These are phyloP conservation scores for Hylaeus anthracinus DNA, from an alignment of 1,140 invertebrate species.

Conservation along the genomic window DNA sequence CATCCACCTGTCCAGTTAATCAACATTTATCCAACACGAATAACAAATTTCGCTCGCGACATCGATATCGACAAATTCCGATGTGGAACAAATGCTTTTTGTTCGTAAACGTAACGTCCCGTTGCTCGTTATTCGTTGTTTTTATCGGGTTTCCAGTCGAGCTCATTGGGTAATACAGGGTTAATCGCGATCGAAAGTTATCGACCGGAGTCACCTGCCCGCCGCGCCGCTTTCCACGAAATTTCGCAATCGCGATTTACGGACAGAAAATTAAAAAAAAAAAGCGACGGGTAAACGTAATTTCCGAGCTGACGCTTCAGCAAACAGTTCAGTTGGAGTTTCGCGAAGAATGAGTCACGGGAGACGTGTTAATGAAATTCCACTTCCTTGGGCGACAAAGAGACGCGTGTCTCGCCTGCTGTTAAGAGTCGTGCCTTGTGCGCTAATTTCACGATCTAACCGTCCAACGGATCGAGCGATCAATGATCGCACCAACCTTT, in stretches of 20 bases:
- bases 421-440: conserved; percentile 49
- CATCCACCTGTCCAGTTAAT: no score
- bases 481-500: background rate
- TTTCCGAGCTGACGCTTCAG: no score
- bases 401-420: conserved; percentile 43
- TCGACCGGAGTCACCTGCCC: background rate
- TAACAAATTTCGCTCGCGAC: no score
- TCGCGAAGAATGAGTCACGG: conserved; percentile 51
- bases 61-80: no score
- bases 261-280: no score
- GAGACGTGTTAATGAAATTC: conserved; percentile 63
- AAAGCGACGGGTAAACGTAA: background rate
- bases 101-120: no score
- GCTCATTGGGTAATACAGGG: no score
- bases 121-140: background rate
- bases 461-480: conserved; percentile 17
- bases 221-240: background rate
- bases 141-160: background rate
- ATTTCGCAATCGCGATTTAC: background rate
- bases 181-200: background rate
- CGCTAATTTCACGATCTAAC: conserved; percentile 52
- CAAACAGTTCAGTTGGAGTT: conserved; percentile 20
- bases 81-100: no score
- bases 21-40: no score
- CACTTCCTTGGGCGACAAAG: conserved; percentile 60